These are phyloP conservation scores for Orestias chungarensis DNA, from an alignment of 2,797 vertebrate species.

Conservation along the genomic window DNA sequence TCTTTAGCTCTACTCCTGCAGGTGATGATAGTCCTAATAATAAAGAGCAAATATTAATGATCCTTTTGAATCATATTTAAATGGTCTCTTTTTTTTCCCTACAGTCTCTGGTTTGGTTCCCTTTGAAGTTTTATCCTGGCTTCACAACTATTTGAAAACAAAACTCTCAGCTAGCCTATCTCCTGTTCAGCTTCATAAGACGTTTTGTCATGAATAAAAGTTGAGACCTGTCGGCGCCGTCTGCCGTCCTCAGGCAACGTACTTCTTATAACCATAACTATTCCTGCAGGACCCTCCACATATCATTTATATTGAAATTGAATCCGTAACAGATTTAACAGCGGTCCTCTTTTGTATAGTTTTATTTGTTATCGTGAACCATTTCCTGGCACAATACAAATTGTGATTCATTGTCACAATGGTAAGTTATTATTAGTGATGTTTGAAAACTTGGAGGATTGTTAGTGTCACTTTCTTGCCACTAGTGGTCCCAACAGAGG, in stretches of 20 bases:
- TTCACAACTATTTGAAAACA: slow-evolving; percentile 17
- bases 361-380: too few species aligned
- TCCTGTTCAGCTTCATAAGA: slow-evolving; percentile 13
- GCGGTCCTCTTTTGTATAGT: too few species aligned
- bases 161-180: too few species aligned
- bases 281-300: background rate
- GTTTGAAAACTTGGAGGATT: too few species aligned
- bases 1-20: background rate
- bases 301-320: slow-evolving; percentile 3
- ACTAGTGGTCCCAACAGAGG: too few species aligned
- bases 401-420: too few species aligned
- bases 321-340: slow-evolving; percentile 14
- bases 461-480: too few species aligned
- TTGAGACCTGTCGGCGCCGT: too few species aligned
- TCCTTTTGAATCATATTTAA: too few species aligned
- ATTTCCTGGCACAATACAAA: too few species aligned
- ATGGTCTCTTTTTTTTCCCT: slow-evolving; percentile 7
- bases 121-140: slow-evolving; percentile 30
- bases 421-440: too few species aligned
- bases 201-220: slow-evolving; percentile 17
- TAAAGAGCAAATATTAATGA: background rate
- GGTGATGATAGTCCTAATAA: background rate
- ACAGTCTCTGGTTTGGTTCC: background rate
- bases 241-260: background rate
- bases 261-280: slow-evolving; percentile 10